Conservation (phyloP, 2,797 vertebrate genomes). For the Myotis myotis region DNA sequence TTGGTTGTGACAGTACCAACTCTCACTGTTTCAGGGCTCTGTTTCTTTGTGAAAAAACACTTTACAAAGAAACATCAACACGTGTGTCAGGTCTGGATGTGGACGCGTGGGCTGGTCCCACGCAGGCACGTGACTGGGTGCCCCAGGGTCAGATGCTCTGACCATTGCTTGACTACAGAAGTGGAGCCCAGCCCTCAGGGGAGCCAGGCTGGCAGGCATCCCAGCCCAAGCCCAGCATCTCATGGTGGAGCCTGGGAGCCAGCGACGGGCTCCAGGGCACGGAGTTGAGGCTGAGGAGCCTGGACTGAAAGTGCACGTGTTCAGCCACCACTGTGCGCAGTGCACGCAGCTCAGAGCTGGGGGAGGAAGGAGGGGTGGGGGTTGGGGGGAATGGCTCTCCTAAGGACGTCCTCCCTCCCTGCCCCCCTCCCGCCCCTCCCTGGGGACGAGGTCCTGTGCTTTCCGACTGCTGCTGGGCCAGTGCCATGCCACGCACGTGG, state of each 20-base stretch:
- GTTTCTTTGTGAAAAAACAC: background rate
- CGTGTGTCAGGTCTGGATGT: background rate
- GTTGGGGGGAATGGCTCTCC: no score
- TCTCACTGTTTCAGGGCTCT: background rate
- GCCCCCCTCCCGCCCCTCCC: no score
- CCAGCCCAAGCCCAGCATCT: background rate
- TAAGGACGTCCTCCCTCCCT: no score
- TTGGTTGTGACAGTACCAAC: background rate
- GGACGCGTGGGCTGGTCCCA: background rate
- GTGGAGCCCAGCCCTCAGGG: background rate
- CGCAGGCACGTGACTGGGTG: background rate
- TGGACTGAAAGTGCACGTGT: background rate
- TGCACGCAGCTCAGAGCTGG: background rate
- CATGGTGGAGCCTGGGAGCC: background rate
- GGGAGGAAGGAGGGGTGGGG: no score
- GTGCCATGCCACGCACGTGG: fast-evolving
- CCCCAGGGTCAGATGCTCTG: background rate
- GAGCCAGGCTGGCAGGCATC: background rate
- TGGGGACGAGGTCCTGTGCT: fast-evolving
- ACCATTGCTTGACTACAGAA: background rate
- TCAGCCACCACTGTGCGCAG: background rate
- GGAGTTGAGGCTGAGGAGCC: background rate
- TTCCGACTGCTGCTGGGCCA: background rate
- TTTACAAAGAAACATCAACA: background rate
- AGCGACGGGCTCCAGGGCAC: background rate